A percentile compares a stretch with the other conserved stretches of the same genome.
Conservation (phyloP, 2,797 vertebrate genomes). For the Pseudotriccus pelzelni region DNA sequence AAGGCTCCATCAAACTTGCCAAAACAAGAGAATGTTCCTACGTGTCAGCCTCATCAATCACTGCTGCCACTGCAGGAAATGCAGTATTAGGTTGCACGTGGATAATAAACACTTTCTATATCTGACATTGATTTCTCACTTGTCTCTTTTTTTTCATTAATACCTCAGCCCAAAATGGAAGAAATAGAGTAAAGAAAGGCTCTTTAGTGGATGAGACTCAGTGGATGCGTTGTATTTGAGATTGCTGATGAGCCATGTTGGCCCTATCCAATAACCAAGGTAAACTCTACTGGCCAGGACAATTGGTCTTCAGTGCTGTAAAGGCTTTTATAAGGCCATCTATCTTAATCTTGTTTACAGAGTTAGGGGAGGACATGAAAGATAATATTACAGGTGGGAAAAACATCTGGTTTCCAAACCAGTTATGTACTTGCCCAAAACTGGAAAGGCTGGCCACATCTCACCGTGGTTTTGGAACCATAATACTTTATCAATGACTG, state of each 20-base stretch:
- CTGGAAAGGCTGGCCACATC: background rate
- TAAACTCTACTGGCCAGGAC: background rate
- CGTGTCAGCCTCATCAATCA: slow-evolving; percentile 28
- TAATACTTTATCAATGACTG: background rate
- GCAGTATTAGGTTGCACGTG: background rate
- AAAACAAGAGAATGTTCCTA: background rate
- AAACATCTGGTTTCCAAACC: background rate
- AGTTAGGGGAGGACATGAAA: background rate
- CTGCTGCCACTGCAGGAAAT: background rate
- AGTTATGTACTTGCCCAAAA: background rate
- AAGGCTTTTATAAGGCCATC: background rate
- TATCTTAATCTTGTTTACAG: background rate
- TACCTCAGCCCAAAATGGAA: background rate
- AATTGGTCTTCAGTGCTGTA: background rate
- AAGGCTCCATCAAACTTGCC: slow-evolving; percentile 41
- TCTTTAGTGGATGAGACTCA: background rate
- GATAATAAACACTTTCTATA: slow-evolving; percentile 36
- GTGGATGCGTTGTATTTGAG: background rate
- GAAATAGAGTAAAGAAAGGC: background rate
- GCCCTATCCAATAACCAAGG: background rate
- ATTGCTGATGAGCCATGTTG: background rate
- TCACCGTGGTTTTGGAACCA: background rate
- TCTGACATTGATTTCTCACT: slow-evolving; percentile 4
- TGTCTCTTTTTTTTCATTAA: background rate
- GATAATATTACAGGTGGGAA: background rate